A percentile compares a stretch with the other conserved stretches of the same genome.
These are phyloP conservation scores for Clivina fossor DNA, from an alignment of 2,888 invertebrate species.

Conservation along the genomic window DNA sequence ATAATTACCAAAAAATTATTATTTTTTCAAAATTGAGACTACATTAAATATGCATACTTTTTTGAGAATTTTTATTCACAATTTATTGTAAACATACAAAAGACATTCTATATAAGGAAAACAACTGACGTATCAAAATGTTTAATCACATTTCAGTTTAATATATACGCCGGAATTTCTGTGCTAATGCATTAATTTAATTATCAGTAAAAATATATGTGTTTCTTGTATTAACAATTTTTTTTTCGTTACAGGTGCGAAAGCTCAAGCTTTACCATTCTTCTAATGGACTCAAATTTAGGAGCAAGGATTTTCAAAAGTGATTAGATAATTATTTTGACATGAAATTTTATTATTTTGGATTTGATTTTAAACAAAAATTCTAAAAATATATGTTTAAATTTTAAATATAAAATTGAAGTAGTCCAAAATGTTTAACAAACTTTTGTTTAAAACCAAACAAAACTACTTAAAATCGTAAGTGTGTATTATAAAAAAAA, in stretches of 20 bases:
- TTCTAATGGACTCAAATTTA: constrained; percentile 25
- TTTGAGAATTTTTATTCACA: too few species aligned
- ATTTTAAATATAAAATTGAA: too few species aligned
- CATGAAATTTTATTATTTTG: constrained; percentile 12
- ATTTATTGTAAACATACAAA: too few species aligned
- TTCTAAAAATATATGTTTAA: too few species aligned
- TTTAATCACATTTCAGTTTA: too few species aligned
- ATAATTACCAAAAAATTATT: too few species aligned
- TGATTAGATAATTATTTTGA: constrained; percentile 14
- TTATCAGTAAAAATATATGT: constrained; percentile 29
- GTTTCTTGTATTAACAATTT: constrained; percentile 19
- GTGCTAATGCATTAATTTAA: constrained; percentile 30
- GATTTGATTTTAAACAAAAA: constrained; percentile 23
- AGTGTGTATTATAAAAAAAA: constrained; percentile 16
- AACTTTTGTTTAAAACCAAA: too few species aligned
- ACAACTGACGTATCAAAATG: too few species aligned
- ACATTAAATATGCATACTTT: too few species aligned
- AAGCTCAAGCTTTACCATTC: constrained; percentile 20
- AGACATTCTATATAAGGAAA: neutral
- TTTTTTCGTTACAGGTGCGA: constrained; percentile 26
- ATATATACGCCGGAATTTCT: too few species aligned
- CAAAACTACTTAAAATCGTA: constrained; percentile 12
- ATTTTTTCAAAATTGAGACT: too few species aligned
- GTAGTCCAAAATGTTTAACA: too few species aligned
- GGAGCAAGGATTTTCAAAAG: constrained; percentile 17